Evolutionary conservation across 2,888 invertebrate genomes (phyloP).

Genomic region (Scaptomyza caliginosa): DNA sequence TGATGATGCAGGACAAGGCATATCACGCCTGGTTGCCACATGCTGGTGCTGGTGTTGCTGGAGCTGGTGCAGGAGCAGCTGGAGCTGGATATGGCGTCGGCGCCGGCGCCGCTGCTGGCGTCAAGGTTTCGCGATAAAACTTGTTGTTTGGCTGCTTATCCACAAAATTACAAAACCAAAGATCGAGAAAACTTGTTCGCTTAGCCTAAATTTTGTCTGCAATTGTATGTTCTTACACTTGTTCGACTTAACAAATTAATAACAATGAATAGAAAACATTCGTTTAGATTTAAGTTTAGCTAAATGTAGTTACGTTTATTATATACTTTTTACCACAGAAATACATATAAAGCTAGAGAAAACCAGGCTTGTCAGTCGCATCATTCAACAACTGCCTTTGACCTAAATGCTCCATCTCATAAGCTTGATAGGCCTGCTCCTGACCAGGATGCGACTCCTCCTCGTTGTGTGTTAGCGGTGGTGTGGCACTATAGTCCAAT

Average conservation of each 20-base stretch:
- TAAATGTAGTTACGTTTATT: slow-evolving; percentile 43
- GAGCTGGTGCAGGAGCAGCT: slow-evolving; percentile 3
- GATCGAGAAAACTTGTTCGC: slow-evolving; percentile 52
- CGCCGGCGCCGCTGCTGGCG: slow-evolving; percentile 11
- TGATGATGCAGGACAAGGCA: slow-evolving; percentile 87
- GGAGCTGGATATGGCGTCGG: slow-evolving; percentile 6
- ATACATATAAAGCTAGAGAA: slow-evolving; percentile 66
- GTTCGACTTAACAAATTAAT: slow-evolving; percentile 37
- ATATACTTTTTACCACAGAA: slow-evolving; percentile 50
- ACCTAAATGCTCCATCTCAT: slow-evolving; percentile 41
- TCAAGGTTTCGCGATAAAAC: slow-evolving; percentile 58
- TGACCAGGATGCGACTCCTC: slow-evolving; percentile 30
- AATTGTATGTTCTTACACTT: slow-evolving; percentile 69
- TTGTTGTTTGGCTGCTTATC: slow-evolving; percentile 1
- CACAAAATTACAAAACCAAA: slow-evolving; percentile 70
- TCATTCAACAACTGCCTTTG: slow-evolving; percentile 40
- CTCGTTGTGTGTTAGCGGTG: background rate
- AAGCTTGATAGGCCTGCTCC: slow-evolving; percentile 56
- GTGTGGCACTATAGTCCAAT: slow-evolving; percentile 20
- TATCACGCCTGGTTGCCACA: slow-evolving; percentile 86
- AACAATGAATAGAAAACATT: slow-evolving; percentile 2
- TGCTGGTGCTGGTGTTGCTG: slow-evolving; percentile 14
- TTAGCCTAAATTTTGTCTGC: slow-evolving; percentile 62
- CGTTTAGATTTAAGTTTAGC: slow-evolving; percentile 44
- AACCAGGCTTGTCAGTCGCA: slow-evolving; percentile 32